Base-by-base conservation (phyloP, 1,140 invertebrate genomes). In the Papilio dardanus region DNA sequence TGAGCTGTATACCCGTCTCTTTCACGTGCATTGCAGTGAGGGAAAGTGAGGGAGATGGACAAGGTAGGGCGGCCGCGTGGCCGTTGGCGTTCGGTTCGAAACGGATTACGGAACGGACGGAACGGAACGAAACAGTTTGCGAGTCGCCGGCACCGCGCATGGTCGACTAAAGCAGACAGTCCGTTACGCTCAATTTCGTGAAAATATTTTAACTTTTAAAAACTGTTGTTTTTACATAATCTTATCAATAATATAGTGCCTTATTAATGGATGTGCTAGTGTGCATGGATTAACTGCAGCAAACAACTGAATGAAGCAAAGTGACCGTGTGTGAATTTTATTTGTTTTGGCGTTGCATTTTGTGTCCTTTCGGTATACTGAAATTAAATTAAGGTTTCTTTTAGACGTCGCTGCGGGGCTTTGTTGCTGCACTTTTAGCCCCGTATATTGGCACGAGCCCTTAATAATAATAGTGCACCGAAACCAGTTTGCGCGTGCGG, bases 381-480 rank as follows among this genome's bases (percentile, higher is more conserved):
- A n/a, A n/a, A n/a, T 85, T 78, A 78, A 79, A 86, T 88, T 86
- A 80, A 80, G 76, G 86, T 84, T 75, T 76, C 81, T 78, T 88
- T 85, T 84, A 77, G 81, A 77, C 80, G 81, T 82, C 87, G 78
- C 76, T 80, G 68, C 77, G 81, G 78, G 80, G 86, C 78, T 87
- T 91, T 90, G 84, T 91, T 92, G 77, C 79, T 83, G 88, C 88
- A 89, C 85, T 88, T 90, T 89, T 88, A 79, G 85, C 78, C 80
- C 88, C 81, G 86, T 91, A 85, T 88, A 91, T 92, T 90, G 89
- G 92, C 92, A 93, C 90, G 92, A 92, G 89, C 83, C 89, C 87
- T 91, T 92, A 92, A 92, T 92, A 93, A 93, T 93, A 93, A 93
- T 93, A 92, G 86, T 92, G 88, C 87, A 92, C 90, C 77, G 76